Base-by-base conservation (phyloP, 2,888 invertebrate genomes). In the Neuroscelio doddi region DNA sequence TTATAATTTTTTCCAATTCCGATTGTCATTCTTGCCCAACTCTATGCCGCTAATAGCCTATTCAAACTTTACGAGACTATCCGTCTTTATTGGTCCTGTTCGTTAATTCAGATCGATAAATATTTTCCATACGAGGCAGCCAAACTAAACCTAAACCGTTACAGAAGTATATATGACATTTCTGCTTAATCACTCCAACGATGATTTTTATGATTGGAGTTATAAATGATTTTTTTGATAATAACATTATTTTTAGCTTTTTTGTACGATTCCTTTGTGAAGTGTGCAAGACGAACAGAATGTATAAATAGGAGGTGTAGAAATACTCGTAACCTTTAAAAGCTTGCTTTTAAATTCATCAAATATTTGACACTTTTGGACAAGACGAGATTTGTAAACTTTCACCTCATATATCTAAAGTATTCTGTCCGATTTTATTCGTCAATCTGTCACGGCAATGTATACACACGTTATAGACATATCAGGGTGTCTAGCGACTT, bases 351-450 rank as follows among this genome's bases (percentile, higher is more conserved):
- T 10, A 32, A 10, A 32, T 32, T 12, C 10, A 10, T 3, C 32
- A 32, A 32, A 32, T 32, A 32, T 32, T 32, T 32, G 32, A 5
- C 10, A 32, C 32, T 32, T 36, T 26, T 10, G 52, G 41, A 9
- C 14, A 15, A 26, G 26, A n/a, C n/a, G n/a, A n/a, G n/a, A n/a
- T n/a, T n/a, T n/a, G n/a, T n/a, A n/a, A n/a, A n/a, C n/a, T n/a
- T n/a, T n/a, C n/a, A n/a, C n/a, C n/a, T n/a, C n/a, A n/a, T n/a
- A n/a, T n/a, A n/a, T n/a, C n/a, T n/a, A n/a, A n/a, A n/a, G n/a
- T n/a, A n/a, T n/a, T n/a, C n/a, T n/a, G n/a, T n/a, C n/a, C n/a
- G n/a, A n/a, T n/a, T n/a, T n/a, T n/a, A n/a, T n/a, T n/a, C n/a
- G n/a, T n/a, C n/a, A n/a, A n/a, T n/a, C n/a, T n/a, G n/a, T n/a